Percentiles rank a stretch among this genome's conserved stretches.
phyloP scores from a whole-genome alignment of 2,888 invertebrate species.

The Campoplex capitator region DNA sequence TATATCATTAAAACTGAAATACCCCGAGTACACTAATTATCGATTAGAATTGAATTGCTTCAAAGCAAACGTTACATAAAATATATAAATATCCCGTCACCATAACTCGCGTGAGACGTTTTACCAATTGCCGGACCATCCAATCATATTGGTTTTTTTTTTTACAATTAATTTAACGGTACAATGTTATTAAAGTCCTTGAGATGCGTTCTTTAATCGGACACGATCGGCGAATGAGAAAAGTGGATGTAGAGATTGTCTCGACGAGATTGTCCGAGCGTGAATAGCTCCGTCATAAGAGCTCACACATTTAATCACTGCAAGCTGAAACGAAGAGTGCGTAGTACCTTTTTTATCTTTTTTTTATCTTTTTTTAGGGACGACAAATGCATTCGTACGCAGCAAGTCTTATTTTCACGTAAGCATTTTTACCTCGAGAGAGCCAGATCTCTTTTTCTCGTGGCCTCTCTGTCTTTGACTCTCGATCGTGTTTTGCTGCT shows the following conservation, averaged over 20 bases:
- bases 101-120: conserved; percentile 56
- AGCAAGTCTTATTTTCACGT: conserved; percentile 36
- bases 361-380: conserved; percentile 16
- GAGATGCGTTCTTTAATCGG: conserved; percentile 50
- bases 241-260: conserved; percentile 49
- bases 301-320: conserved; percentile 7
- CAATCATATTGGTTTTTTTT: conserved; percentile 17
- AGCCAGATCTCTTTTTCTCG: conserved; percentile 37
- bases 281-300: neutral
- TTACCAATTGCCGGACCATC: conserved; percentile 35
- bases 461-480: neutral
- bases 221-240: conserved; percentile 30
- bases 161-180: neutral
- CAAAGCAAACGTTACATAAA: conserved; percentile 3
- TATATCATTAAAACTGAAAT: neutral
- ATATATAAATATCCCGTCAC: conserved; percentile 6
- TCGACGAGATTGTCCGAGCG: conserved; percentile 37
- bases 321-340: conserved; percentile 22
- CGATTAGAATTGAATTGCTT: neutral
- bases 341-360: neutral
- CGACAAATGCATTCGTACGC: conserved; percentile 1
- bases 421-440: conserved; percentile 11
- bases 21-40: conserved; percentile 11
- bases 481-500: conserved; percentile 36
- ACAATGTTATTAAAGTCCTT: conserved; percentile 37